Evolutionary conservation across 2,888 invertebrate genomes (phyloP).

Genomic region (Troglohyphantes excavatus): DNA sequence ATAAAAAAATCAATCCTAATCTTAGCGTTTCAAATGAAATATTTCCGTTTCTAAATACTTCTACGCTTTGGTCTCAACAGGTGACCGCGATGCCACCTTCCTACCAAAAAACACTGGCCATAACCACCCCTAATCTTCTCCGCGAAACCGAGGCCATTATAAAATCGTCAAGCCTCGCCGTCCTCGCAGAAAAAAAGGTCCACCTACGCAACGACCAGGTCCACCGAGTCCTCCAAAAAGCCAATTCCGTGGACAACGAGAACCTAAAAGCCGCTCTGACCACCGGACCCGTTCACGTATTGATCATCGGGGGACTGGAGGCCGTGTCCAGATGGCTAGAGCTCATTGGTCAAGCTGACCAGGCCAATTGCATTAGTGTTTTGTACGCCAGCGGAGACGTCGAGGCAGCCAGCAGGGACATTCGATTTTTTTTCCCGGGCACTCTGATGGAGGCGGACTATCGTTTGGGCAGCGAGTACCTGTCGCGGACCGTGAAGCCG

Average conservation of each 20-base stretch:
- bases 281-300: constrained; percentile 58
- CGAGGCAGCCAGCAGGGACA: constrained; percentile 51
- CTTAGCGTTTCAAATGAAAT: no score
- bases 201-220: constrained; percentile 47
- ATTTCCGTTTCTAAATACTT: no score
- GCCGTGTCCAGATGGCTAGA: constrained; percentile 74
- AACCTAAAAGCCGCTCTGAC: constrained; percentile 60
- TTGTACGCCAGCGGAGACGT: constrained; percentile 53
- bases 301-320: constrained; percentile 71
- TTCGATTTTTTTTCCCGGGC: constrained; percentile 71
- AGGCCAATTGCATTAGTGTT: constrained; percentile 58
- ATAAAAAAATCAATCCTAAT: no score
- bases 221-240: constrained; percentile 40
- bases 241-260: constrained; percentile 51
- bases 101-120: constrained; percentile 57
- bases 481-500: constrained; percentile 55
- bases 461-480: constrained; percentile 41
- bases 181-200: constrained; percentile 52
- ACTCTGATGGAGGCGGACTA: constrained; percentile 41
- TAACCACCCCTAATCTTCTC: constrained; percentile 46
- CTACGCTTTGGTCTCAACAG: constrained; percentile 32
- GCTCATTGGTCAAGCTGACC: constrained; percentile 74
- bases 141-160: constrained; percentile 18
- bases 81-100: constrained; percentile 32
- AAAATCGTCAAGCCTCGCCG: constrained; percentile 34